Evolutionary conservation across 2,113 vertebrate species (phyloP).

Genomic region (Ophthalmolycus amberensis): DNA sequence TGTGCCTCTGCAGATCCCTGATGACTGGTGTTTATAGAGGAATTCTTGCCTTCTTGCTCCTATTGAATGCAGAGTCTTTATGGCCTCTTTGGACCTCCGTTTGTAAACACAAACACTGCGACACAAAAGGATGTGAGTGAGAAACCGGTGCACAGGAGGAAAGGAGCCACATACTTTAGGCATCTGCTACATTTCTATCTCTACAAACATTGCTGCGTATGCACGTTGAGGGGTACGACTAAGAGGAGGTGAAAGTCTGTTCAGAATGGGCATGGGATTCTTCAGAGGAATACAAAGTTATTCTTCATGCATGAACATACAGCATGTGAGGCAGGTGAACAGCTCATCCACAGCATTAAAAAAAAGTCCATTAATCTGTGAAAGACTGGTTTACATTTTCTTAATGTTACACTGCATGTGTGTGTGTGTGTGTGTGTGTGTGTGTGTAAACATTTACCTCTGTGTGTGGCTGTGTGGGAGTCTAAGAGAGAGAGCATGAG

Average conservation of each 20-base stretch:
- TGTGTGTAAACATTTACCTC: conserved; percentile 43
- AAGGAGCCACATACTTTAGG: conserved; percentile 47
- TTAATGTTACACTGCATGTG: conserved; percentile 8
- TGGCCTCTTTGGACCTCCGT: conserved; percentile 67
- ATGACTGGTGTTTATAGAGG: conserved; percentile 73
- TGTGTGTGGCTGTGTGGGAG: conserved; percentile 54
- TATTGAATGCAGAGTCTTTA: conserved; percentile 69
- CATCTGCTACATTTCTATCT: conserved; percentile 62
- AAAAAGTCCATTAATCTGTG: conserved; percentile 5
- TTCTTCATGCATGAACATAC: conserved; percentile 14
- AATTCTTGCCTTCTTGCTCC: conserved; percentile 71
- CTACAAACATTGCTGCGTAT: conserved; percentile 25
- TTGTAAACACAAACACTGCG: conserved; percentile 71
- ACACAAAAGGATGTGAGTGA: conserved; percentile 62
- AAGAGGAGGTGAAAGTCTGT: conserved; percentile 6
- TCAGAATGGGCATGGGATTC: not conserved
- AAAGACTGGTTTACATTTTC: not conserved
- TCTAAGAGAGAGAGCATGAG: conserved; percentile 45
- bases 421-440: conserved; percentile 33
- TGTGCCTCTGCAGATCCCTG: conserved; percentile 53
- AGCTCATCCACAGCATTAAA: conserved; percentile 24
- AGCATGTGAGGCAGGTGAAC: conserved; percentile 30
- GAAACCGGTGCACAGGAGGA: conserved; percentile 36
- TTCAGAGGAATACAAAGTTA: not conserved
- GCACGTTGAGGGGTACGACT: not conserved